Conservation (phyloP, 2,888 invertebrate genomes). For the Deilephila porcellus region DNA sequence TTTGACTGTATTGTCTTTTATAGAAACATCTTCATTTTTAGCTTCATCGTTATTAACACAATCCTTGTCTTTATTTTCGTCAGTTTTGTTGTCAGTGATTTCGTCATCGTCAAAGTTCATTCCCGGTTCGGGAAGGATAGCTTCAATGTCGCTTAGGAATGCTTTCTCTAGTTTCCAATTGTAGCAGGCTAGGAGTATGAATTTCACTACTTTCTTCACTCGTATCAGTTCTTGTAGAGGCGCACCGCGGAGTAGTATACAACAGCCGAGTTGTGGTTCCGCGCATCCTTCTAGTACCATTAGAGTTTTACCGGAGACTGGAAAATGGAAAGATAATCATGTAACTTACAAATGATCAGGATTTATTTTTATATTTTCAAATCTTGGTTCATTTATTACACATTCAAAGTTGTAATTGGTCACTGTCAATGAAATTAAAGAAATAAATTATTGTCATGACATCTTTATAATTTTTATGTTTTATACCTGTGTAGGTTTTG, state of each 20-base stretch:
- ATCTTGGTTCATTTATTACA: too few species aligned
- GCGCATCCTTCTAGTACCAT: conserved; percentile 97
- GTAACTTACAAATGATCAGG: neutral
- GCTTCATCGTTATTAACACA: neutral
- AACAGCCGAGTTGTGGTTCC: conserved; percentile 92
- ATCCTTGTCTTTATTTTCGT: conserved; percentile 37
- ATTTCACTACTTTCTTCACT: conserved; percentile 92
- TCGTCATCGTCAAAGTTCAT: conserved; percentile 69
- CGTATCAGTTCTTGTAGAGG: conserved; percentile 89
- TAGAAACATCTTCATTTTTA: neutral
- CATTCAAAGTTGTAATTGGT: too few species aligned
- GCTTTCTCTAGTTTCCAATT: conserved; percentile 97
- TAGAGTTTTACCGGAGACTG: conserved; percentile 91
- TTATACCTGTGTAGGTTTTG: too few species aligned
- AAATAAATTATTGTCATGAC: too few species aligned
- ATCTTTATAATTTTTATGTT: too few species aligned
- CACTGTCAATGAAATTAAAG: too few species aligned
- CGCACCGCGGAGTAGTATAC: conserved; percentile 93
- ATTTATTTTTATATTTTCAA: neutral
- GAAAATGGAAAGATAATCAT: too few species aligned
- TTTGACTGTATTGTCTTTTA: neutral
- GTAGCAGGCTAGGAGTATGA: conserved; percentile 93
- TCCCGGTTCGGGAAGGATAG: conserved; percentile 74
- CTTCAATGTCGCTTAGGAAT: conserved; percentile 94
- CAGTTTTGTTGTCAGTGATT: conserved; percentile 33